A percentile compares a stretch with the other conserved stretches of the same genome.
Evolutionary conservation across 2,888 invertebrate genomes (phyloP).

Genomic region (Glyphotaelius pellucidus): DNA sequence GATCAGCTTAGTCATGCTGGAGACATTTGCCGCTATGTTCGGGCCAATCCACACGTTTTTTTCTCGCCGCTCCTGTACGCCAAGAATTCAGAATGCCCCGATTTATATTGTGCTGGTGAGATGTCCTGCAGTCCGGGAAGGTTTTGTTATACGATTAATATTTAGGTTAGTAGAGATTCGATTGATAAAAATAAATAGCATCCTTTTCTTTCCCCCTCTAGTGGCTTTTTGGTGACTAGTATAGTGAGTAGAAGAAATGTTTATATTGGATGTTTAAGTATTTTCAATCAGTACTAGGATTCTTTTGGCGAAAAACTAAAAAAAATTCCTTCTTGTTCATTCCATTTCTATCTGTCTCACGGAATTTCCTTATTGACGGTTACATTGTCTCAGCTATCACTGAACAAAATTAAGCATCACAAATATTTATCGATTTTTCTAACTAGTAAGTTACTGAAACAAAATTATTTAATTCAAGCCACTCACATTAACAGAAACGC

Average conservation of each 20-base stretch:
- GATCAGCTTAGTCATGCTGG: constrained; percentile 59
- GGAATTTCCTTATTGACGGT: too few species aligned
- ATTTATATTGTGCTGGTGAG: not conserved
- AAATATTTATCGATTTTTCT: too few species aligned
- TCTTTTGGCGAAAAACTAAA: too few species aligned
- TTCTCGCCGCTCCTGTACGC: constrained; percentile 14
- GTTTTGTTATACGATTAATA: not conserved
- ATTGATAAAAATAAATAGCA: not conserved
- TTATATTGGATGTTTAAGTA: too few species aligned
- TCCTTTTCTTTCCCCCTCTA: not conserved
- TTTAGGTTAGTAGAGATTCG: not conserved
- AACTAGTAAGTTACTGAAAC: too few species aligned
- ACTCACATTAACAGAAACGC: too few species aligned
- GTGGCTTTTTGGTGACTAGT: not conserved
- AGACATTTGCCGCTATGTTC: constrained; percentile 54
- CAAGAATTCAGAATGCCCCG: constrained; percentile 4
- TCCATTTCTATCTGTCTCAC: too few species aligned
- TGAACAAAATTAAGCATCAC: too few species aligned
- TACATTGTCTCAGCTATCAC: too few species aligned
- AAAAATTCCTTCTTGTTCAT: too few species aligned
- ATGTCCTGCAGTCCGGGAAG: not conserved
- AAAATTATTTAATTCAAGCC: too few species aligned
- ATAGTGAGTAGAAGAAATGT: not conserved
- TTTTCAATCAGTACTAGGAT: too few species aligned
- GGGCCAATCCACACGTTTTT: constrained; percentile 13